These are phyloP conservation scores for Schlechtendalia chinensis DNA, from an alignment of 1,140 invertebrate species.

Conservation along the genomic window DNA sequence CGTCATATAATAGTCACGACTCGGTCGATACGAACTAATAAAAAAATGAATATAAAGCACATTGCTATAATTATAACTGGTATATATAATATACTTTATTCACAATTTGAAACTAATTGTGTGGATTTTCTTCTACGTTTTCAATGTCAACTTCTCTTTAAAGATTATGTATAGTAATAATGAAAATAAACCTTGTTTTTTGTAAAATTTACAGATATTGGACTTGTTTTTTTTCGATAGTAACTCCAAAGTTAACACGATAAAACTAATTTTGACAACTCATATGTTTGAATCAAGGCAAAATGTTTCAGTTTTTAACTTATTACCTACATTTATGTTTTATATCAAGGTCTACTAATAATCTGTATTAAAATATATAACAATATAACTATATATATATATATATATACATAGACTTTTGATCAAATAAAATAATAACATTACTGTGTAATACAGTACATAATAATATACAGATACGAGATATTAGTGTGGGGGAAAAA, in stretches of 20 bases:
- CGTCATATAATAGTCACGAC: too few species aligned
- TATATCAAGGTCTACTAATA: not conserved
- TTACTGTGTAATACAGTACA: too few species aligned
- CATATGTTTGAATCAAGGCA: not conserved
- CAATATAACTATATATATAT: not conserved
- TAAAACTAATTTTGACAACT: slow-evolving; percentile 1
- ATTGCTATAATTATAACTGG: slow-evolving; percentile 3
- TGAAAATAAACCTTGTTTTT: slow-evolving; percentile 19
- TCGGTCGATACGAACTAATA: not conserved
- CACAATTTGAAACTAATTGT: not conserved
- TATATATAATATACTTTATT: not conserved
- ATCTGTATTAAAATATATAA: not conserved
- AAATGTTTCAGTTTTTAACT: not conserved
- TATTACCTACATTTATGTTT: not conserved
- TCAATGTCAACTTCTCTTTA: slow-evolving; percentile 27
- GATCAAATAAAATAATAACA: not conserved
- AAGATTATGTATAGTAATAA: not conserved
- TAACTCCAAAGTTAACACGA: not conserved
- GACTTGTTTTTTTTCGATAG: slow-evolving; percentile 11
- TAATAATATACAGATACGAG: too few species aligned
- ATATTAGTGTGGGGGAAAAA: too few species aligned
- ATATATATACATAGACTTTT: too few species aligned
- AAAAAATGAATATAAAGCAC: not conserved
- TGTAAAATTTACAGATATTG: slow-evolving; percentile 1
- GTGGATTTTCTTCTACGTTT: not conserved